A percentile compares a stretch with the other conserved stretches of the same genome.
Evolutionary conservation across 1,140 invertebrate genomes (phyloP).

Genomic region (Lepidostoma basale): DNA sequence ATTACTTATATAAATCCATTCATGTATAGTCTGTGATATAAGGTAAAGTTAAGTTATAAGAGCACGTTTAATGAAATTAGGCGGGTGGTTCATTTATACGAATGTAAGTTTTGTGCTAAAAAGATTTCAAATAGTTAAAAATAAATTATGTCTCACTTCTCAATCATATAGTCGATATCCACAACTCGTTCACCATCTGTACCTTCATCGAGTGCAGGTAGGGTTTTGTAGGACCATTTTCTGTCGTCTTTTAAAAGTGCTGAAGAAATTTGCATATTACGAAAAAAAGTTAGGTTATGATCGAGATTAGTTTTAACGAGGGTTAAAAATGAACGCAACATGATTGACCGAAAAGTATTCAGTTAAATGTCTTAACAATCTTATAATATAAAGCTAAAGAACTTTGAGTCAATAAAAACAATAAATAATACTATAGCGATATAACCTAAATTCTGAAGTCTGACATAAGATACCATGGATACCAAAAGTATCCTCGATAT

Average conservation of each 20-base stretch:
- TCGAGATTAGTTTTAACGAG: neutral
- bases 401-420: too few relatives aligned
- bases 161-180: slow-evolving; percentile 63
- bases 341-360: neutral
- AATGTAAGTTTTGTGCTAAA: neutral
- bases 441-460: too few relatives aligned
- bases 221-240: slow-evolving; percentile 35
- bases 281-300: neutral
- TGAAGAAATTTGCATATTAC: slow-evolving; percentile 1
- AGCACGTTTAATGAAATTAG: too few relatives aligned
- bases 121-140: neutral
- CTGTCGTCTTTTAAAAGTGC: slow-evolving; percentile 8
- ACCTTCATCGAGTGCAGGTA: slow-evolving; percentile 69
- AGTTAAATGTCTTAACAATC: too few relatives aligned
- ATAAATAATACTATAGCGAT: too few relatives aligned
- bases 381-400: too few relatives aligned
- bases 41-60: too few relatives aligned
- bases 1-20: too few relatives aligned
- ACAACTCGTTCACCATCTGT: slow-evolving; percentile 68
- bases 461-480: too few relatives aligned
- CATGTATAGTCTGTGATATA: too few relatives aligned
- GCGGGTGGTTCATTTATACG: neutral
- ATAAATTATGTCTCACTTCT: slow-evolving; percentile 47
- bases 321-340: slow-evolving; percentile 8
- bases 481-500: too few relatives aligned